Conservation (phyloP, 2,888 invertebrate genomes). For the Patella caerulea region DNA sequence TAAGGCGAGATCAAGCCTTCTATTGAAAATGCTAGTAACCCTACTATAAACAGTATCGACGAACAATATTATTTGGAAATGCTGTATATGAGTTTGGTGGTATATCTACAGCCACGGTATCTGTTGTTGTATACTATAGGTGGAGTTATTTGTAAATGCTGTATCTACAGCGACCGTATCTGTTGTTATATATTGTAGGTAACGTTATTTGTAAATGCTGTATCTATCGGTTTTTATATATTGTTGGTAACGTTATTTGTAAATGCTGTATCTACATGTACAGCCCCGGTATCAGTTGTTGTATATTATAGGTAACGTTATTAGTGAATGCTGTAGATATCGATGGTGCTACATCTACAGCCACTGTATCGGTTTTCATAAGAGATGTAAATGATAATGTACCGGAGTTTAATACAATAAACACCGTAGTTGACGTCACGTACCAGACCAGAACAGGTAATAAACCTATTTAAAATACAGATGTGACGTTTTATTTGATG, state of each 20-base stretch:
- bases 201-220: not conserved
- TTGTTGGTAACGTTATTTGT: not conserved
- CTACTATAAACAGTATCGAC: too few relatives aligned
- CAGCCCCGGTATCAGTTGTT: not conserved
- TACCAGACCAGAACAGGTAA: not conserved
- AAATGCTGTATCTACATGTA: slow-evolving; percentile 6
- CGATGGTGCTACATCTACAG: not conserved
- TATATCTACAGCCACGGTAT: too few relatives aligned
- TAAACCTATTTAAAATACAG: not conserved
- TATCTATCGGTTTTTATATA: not conserved
- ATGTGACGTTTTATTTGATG: not conserved
- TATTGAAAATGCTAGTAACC: too few relatives aligned
- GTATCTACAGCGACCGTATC: too few relatives aligned
- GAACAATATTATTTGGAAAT: too few relatives aligned
- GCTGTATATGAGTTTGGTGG: too few relatives aligned
- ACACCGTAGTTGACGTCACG: not conserved
- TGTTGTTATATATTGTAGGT: not conserved
- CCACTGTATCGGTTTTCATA: not conserved
- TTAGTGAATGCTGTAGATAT: slow-evolving; percentile 1
- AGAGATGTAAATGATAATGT: slow-evolving; percentile 2
- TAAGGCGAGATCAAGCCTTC: too few relatives aligned
- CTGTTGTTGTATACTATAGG: too few relatives aligned
- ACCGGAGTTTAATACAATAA: not conserved
- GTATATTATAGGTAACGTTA: not conserved
- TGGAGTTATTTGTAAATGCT: too few relatives aligned